A percentile compares a stretch with the other conserved stretches of the same genome.
phyloP scores from a whole-genome alignment of 30 jellyfish, hydroid and myxozoan genomes.

The Phacellophora camtschatica region DNA sequence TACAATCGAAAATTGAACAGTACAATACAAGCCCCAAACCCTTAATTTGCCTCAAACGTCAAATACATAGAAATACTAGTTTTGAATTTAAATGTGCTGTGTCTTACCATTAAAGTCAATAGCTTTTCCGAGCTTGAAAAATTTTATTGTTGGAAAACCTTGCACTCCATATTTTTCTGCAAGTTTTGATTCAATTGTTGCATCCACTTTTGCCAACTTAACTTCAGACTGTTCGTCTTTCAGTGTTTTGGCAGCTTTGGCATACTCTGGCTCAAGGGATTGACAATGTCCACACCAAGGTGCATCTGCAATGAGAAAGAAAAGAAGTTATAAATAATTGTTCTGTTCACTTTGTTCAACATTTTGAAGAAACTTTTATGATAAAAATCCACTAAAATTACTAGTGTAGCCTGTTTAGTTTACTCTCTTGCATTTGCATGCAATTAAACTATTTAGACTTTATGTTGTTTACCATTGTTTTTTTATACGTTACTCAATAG shows the following conservation, averaged over 20 bases:
- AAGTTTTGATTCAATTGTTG: conserved; percentile 87
- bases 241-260: conserved; percentile 87
- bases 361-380: no score
- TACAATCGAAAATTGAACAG: no score
- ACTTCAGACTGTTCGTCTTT: conserved; percentile 82
- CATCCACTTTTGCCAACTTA: conserved; percentile 94
- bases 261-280: conserved; percentile 96
- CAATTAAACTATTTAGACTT: no score
- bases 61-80: neutral
- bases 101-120: conserved; percentile 79
- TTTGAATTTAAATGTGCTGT: neutral
- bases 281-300: conserved; percentile 99
- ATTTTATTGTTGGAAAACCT: conserved; percentile 98
- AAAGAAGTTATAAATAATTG: no score
- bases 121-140: conserved; percentile 82
- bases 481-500: no score
- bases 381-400: no score
- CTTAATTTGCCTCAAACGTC: no score
- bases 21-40: no score
- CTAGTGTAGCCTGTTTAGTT: no score
- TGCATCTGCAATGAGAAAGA: conserved; percentile 70
- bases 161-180: conserved; percentile 91
- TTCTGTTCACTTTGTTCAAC: no score
- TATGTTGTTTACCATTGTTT: no score
- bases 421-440: no score